Evolutionary conservation across 2,888 invertebrate genomes (phyloP), one percentile per base, ranked within the genome.

Genomic region (Nipponacmea schrenckii): DNA sequence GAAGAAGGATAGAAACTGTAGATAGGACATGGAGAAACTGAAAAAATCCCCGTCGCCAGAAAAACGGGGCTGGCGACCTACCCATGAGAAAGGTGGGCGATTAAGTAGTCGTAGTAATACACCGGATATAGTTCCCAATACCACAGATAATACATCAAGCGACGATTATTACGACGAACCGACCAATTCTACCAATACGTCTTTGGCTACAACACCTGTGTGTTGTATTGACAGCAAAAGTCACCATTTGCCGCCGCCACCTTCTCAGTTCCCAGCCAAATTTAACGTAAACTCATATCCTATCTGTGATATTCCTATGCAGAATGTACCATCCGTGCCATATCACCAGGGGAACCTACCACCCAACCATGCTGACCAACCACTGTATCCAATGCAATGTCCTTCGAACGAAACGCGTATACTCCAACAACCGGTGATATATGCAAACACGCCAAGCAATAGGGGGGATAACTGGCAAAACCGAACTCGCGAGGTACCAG

Each of bases 401-500:
- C 8, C 39, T 39, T 10, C 39, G 10, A 39, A 39, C 39, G 39
- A 39, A 39, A 39, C 39, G 39, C 39, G 39, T 10, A 39, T 39
- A 39, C 39, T 39, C 39, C 39, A 39, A 8, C 39, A 39, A 39
- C 39, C 39, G 39, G 56, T 56, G 56, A 56, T 56, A 56, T 56
- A 56, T 56, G 56, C 56, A 56, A 56, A 56, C 14, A 56, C 56
- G 24, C 56, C 56, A 56, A 56, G 56, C 56, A 56, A 56, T 56
- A 56, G 56, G 56, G 56, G 56, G 20, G 56, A 56, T 8, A 56
- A 56, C 56, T 56, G 56, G 56, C 56, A 56, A 56, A 56, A 56
- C 12, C 20, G 20, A 56, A 56, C 56, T 8, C 39, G 39, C 39
- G 39, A 39, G 10, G 20, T 24, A 20, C 56, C 56, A 10, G 56